Base-by-base conservation (phyloP, 2,113 vertebrate species). In the Corythornis madagascariensis region DNA sequence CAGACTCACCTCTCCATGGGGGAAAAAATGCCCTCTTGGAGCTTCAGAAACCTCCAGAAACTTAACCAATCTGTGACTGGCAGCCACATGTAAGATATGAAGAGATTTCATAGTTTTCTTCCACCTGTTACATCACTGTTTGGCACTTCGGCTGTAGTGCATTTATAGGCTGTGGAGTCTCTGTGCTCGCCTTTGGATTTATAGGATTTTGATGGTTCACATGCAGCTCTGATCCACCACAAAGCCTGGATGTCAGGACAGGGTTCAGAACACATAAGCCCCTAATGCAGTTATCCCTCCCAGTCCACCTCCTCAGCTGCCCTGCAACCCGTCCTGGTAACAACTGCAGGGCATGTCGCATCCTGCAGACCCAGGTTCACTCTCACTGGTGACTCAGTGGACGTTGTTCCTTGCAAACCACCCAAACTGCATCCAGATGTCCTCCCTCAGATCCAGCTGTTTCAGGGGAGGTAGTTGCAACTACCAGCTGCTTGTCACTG, bases 401-500 rank as follows among this genome's bases (percentile, higher is more conserved):
- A 48, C 6, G 1, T 21, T 21, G 70, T 59, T 95, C 82, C 81
- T 92, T 6, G 13, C 79, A 55, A 94, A 79, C 95, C 92, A 94
- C 94, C 94, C 94, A 89, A 78, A 35, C 66, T 52, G 96, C 38
- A 0, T 59, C 94, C 96, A 94, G 92, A 95, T 96, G 95, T 95
- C 47, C 93, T 96, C 93, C 90, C 88, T 94, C 88, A 59, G 50
- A 89, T 92, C 95, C 95, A 96, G 95, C 92, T 96, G 95, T 92
- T 95, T 86, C 1, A 3, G 88, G 79, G 94, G 88, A 94, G 93
- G 92, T 22, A 45, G 64, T 74, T 91, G 93, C 76, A 74, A 67
- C 75, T 75, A 59, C 95, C 95, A 95, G 95, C 94, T 95, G 95
- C 84, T 83, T 74, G 92, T 94, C 93, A 74, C 85, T 6, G 85